These are phyloP conservation scores for Conistra vaccinii DNA, from an alignment of 2,888 invertebrate species.

Conservation along the genomic window DNA sequence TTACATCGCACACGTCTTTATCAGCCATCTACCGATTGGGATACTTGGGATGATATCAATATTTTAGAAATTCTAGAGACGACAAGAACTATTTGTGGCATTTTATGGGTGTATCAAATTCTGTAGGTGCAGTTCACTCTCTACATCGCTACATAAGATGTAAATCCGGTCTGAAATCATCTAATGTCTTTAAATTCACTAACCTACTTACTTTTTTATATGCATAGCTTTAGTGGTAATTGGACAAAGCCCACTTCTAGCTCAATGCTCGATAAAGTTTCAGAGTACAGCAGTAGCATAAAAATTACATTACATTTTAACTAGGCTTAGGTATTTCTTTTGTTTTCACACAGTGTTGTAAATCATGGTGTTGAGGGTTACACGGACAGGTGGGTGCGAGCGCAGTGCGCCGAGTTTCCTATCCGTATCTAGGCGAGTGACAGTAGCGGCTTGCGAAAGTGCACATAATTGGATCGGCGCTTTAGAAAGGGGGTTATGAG, in stretches of 20 bases:
- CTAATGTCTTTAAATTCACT: slow-evolving; percentile 17
- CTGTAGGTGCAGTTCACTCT: neutral
- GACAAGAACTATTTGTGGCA: neutral
- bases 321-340: slow-evolving; percentile 41
- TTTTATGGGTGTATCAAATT: slow-evolving; percentile 7
- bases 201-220: slow-evolving; percentile 14
- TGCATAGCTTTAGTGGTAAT: slow-evolving; percentile 29
- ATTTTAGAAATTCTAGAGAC: slow-evolving; percentile 60
- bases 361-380: slow-evolving; percentile 71
- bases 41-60: slow-evolving; percentile 60
- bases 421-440: slow-evolving; percentile 90
- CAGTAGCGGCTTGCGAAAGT: slow-evolving; percentile 91
- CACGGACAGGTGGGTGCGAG: slow-evolving; percentile 83
- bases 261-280: slow-evolving; percentile 55
- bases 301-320: slow-evolving; percentile 54
- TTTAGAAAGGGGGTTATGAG: slow-evolving; percentile 91
- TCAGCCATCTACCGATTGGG: slow-evolving; percentile 60
- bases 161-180: neutral
- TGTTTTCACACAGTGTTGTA: slow-evolving; percentile 45
- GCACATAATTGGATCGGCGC: slow-evolving; percentile 91
- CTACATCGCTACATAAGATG: neutral
- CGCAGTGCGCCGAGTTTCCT: slow-evolving; percentile 87
- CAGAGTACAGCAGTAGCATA: slow-evolving; percentile 34
- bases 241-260: slow-evolving; percentile 53
- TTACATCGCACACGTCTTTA: slow-evolving; percentile 68